These are phyloP conservation scores for Orthosia cruda DNA, from an alignment of 2,888 invertebrate genomes.

Conservation along the genomic window DNA sequence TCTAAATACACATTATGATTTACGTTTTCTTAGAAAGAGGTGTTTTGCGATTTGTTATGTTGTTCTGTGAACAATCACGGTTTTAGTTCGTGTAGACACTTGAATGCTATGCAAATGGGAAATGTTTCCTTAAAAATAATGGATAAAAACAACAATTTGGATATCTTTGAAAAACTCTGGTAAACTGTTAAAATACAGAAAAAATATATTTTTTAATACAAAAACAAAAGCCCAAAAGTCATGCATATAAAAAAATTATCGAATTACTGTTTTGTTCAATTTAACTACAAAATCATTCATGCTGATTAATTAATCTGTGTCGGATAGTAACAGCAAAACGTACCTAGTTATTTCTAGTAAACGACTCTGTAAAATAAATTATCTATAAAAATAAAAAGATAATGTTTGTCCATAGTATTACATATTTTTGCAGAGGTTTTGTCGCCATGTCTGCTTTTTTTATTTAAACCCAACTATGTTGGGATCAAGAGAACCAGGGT, in stretches of 20 bases:
- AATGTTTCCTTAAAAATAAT: too few relatives aligned
- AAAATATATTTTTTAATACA: too few relatives aligned
- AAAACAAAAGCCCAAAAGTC: background rate
- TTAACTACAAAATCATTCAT: background rate
- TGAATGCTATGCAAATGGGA: too few relatives aligned
- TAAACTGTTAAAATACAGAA: too few relatives aligned
- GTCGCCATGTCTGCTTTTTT: conserved; percentile 8
- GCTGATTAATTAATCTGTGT: background rate
- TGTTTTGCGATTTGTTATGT: conserved; percentile 44
- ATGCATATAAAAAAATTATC: background rate
- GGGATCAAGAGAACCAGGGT: too few relatives aligned
- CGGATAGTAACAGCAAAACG: background rate
- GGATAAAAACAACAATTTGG: too few relatives aligned
- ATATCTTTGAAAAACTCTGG: too few relatives aligned
- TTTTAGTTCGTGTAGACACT: background rate
- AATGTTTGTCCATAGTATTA: conserved; percentile 23
- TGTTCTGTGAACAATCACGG: conserved; percentile 1
- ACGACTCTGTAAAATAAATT: conserved; percentile 51
- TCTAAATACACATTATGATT: conserved; percentile 30
- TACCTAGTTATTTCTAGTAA: background rate
- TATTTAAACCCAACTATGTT: too few relatives aligned
- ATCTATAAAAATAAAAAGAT: conserved; percentile 28
- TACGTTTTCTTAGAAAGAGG: conserved; percentile 51
- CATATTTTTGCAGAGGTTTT: conserved; percentile 50
- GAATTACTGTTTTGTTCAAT: background rate